These are phyloP conservation scores for Sorex fumeus DNA, from an alignment of 2,113 vertebrate genomes.

Conservation along the genomic window DNA sequence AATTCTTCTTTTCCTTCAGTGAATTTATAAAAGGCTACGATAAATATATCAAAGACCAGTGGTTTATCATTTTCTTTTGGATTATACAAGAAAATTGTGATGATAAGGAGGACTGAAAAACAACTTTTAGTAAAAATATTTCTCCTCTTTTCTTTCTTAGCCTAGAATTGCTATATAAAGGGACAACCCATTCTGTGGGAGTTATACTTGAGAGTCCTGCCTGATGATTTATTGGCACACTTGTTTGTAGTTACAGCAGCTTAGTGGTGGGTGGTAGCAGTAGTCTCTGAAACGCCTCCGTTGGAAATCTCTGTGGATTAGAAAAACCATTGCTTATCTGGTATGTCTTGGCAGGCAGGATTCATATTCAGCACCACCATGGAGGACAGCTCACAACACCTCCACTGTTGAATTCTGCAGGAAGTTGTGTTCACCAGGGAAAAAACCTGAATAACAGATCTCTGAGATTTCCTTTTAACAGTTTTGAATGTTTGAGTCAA, in stretches of 20 bases:
- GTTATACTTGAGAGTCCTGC: neutral
- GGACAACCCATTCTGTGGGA: neutral
- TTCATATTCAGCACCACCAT: neutral
- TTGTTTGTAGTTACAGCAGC: neutral
- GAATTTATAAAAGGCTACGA: constrained; percentile 24
- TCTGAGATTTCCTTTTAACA: neutral
- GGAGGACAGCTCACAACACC: constrained; percentile 15
- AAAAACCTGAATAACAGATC: neutral
- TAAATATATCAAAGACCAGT: neutral
- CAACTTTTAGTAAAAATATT: neutral
- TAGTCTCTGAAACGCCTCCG: neutral
- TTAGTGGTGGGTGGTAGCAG: neutral
- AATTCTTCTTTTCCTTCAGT: constrained; percentile 20
- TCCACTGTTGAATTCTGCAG: neutral
- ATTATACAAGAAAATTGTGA: neutral
- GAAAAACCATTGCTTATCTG: neutral
- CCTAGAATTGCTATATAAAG: neutral
- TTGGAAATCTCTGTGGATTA: constrained; percentile 20
- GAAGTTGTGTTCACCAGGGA: neutral
- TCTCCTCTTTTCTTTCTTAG: neutral
- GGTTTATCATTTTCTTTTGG: neutral
- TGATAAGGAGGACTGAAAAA: neutral
- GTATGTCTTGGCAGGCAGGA: neutral
- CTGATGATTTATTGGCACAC: neutral
- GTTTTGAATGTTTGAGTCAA: neutral